A percentile compares a stretch with the other conserved stretches of the same genome.
These are phyloP conservation scores for Cheilosia vernalis DNA, from an alignment of 2,888 invertebrate species.

Conservation along the genomic window DNA sequence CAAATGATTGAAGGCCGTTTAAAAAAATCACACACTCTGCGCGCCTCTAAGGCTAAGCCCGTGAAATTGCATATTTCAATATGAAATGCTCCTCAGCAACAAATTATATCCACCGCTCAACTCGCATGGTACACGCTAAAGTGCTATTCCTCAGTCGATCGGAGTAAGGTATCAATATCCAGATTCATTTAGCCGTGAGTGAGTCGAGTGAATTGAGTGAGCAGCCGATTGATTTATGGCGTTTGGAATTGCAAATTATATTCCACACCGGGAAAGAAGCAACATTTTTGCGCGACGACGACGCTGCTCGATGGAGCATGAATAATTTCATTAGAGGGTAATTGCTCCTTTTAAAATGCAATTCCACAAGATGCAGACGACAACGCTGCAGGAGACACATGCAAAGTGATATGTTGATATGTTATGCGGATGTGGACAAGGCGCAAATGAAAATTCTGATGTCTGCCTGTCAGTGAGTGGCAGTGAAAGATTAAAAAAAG, in stretches of 20 bases:
- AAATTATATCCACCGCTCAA: conserved; percentile 12
- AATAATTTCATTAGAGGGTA: conserved; percentile 69
- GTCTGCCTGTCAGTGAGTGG: conserved; percentile 51
- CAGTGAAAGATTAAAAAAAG: conserved; percentile 43
- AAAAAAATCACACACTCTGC: conserved; percentile 21
- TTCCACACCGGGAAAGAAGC: background rate
- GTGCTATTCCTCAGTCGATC: conserved; percentile 42
- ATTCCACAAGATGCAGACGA: conserved; percentile 37
- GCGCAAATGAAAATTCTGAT: conserved; percentile 60
- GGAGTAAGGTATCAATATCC: conserved; percentile 52
- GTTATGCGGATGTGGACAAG: conserved; percentile 64
- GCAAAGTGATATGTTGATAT: conserved; percentile 60
- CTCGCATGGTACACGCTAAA: conserved; percentile 39
- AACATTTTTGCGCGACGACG: conserved; percentile 17
- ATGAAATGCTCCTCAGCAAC: conserved; percentile 30
- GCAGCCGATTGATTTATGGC: conserved; percentile 63
- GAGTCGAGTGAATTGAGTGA: conserved; percentile 58
- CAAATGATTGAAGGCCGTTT: conserved; percentile 36
- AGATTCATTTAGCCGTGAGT: conserved; percentile 44
- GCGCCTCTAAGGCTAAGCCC: background rate
- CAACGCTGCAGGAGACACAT: conserved; percentile 24
- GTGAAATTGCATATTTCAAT: conserved; percentile 34
- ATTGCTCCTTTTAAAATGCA: conserved; percentile 66
- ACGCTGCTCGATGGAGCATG: conserved; percentile 50
- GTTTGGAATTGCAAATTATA: conserved; percentile 66